phyloP scores from a whole-genome alignment of 2,797 vertebrate species.

The Catharus ustulatus region DNA sequence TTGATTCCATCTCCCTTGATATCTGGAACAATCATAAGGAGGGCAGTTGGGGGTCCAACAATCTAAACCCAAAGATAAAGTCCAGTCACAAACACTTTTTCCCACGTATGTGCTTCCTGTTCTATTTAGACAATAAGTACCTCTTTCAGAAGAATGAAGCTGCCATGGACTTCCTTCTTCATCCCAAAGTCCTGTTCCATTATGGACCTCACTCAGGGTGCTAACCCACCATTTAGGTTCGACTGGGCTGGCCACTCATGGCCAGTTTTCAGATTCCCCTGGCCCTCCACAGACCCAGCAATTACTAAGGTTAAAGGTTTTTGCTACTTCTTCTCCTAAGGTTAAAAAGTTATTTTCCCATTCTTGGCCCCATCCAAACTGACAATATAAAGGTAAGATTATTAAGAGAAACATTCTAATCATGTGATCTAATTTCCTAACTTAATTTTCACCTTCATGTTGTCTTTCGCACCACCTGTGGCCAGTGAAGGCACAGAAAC shows the following conservation, averaged over 20 bases:
- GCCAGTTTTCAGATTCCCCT: neutral
- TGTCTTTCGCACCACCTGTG: neutral
- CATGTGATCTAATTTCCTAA: neutral
- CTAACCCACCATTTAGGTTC: neutral
- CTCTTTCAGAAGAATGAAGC: too few relatives aligned
- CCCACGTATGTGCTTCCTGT: neutral
- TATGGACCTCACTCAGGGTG: neutral
- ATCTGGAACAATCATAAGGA: neutral
- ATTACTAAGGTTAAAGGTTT: too few relatives aligned
- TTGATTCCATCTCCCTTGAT: neutral
- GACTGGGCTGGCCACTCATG: neutral
- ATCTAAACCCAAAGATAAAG: neutral
- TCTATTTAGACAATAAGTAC: neutral
- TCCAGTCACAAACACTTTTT: neutral
- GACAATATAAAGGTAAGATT: neutral
- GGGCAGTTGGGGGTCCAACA: neutral
- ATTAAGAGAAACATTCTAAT: neutral
- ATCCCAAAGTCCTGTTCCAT: too few relatives aligned
- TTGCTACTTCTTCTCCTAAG: too few relatives aligned
- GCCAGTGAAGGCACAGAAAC: too few relatives aligned
- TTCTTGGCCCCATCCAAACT: too few relatives aligned
- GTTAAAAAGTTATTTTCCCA: too few relatives aligned
- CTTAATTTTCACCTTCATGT: neutral
- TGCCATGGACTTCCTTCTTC: too few relatives aligned
- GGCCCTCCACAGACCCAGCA: neutral